These are phyloP conservation scores for Rhinichthys klamathensis DNA, from an alignment of 2,113 vertebrate genomes.

Conservation along the genomic window DNA sequence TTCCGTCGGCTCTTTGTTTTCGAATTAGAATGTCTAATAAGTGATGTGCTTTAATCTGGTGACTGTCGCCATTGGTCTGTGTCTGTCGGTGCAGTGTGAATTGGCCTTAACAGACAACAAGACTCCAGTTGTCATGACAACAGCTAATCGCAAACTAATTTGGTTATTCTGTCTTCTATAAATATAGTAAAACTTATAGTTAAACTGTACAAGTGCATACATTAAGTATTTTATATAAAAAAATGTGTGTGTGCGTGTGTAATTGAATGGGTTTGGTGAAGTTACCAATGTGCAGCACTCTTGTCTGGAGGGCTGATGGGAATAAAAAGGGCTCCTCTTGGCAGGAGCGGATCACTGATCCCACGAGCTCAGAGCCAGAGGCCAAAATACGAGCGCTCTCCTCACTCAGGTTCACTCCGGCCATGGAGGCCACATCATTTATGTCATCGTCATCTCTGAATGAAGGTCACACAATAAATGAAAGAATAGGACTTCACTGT, in stretches of 20 bases:
- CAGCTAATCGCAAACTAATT: no score
- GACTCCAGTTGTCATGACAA: no score
- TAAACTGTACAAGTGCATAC: no score
- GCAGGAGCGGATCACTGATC: conserved; percentile 84
- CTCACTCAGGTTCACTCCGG: conserved; percentile 88
- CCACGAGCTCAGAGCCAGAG: conserved; percentile 78
- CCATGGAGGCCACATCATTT: conserved; percentile 96
- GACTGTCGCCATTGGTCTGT: no score
- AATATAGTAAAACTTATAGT: no score
- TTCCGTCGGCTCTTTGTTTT: no score
- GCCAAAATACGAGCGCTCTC: conserved; percentile 85
- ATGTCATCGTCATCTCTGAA: conserved; percentile 92
- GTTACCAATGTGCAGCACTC: conserved; percentile 84
- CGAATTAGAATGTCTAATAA: no score
- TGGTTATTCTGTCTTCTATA: no score
- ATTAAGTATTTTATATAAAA: not conserved
- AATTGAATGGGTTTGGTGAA: not conserved
- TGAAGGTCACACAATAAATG: not conserved
- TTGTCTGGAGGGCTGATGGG: conserved; percentile 73
- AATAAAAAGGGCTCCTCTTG: conserved; percentile 88
- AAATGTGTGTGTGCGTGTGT: no score
- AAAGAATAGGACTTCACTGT: not conserved
- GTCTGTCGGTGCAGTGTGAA: no score
- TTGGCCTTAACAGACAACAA: no score
- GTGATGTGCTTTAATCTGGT: no score